Conservation (phyloP, 2,113 vertebrate species). For the Urocitellus parryii region DNA sequence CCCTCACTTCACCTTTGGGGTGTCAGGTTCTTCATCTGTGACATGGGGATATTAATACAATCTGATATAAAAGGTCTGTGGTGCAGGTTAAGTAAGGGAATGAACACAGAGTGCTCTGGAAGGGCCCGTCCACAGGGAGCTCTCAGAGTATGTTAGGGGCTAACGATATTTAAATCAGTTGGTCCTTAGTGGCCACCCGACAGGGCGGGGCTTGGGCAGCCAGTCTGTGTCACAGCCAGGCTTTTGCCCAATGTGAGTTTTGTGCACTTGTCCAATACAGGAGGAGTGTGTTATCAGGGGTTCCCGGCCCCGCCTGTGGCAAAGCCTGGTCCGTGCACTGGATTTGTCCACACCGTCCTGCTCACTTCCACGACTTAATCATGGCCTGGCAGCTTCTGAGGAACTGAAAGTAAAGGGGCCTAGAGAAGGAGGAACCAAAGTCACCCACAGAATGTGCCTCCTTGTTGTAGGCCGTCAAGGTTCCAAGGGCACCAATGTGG, state of each 20-base stretch:
- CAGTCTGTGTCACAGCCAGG: too few species aligned
- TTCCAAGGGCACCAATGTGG: background rate
- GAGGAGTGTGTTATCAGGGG: accelerated
- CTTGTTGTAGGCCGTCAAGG: background rate
- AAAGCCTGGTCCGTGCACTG: background rate
- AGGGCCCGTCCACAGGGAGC: background rate
- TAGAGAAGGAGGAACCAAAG: slow-evolving; percentile 1
- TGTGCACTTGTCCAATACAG: background rate
- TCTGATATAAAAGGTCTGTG: background rate
- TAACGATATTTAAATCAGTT: background rate
- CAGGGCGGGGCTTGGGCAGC: background rate
- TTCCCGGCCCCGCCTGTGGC: background rate
- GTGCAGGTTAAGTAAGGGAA: background rate
- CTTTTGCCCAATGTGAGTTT: background rate
- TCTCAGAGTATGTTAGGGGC: background rate
- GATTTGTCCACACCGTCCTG: background rate
- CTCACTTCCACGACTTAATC: background rate
- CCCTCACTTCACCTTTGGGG: background rate
- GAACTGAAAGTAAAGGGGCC: background rate
- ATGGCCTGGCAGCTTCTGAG: background rate
- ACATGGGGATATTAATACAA: background rate
- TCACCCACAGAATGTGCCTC: background rate
- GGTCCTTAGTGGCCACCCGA: background rate
- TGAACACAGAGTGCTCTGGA: background rate
- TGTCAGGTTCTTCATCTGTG: background rate